A percentile compares a stretch with the other conserved stretches of the same genome.
Evolutionary conservation across 2,113 vertebrate genomes (phyloP).

Genomic region (Sula dactylatra): DNA sequence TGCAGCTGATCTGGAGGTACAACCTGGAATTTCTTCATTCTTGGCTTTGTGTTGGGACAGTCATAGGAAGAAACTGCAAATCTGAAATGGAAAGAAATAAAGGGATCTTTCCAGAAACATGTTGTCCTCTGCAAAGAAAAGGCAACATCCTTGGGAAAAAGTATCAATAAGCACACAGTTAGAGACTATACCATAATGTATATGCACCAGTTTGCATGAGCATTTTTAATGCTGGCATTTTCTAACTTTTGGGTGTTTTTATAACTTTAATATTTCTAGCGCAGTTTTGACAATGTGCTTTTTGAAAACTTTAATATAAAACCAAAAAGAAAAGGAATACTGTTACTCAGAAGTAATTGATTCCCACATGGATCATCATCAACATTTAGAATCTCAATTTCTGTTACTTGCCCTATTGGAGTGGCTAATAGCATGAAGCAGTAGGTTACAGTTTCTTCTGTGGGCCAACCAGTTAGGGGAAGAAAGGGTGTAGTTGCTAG

Average conservation of each 20-base stretch:
- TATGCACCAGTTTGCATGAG: neutral
- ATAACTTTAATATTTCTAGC: neutral
- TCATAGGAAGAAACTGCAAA: neutral
- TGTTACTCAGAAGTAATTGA: neutral
- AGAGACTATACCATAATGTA: neutral
- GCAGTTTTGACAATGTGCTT: neutral
- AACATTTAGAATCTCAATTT: neutral
- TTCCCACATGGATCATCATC: neutral
- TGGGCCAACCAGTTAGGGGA: neutral
- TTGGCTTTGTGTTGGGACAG: neutral
- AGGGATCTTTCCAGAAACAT: neutral
- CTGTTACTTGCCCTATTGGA: neutral
- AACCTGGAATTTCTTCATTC: neutral
- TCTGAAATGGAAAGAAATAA: neutral
- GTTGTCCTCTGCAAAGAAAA: neutral
- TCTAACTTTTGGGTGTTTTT: neutral
- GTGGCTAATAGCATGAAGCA: neutral
- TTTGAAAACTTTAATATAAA: neutral
- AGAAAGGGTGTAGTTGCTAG: neutral
- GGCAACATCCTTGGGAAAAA: neutral
- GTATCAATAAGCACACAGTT: neutral
- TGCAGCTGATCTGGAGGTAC: neutral
- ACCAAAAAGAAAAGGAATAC: neutral
- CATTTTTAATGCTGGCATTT: neutral
- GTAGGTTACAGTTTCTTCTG: neutral